These are phyloP conservation scores for Schizaphis graminum DNA, from an alignment of 2,888 invertebrate genomes.

Conservation along the genomic window DNA sequence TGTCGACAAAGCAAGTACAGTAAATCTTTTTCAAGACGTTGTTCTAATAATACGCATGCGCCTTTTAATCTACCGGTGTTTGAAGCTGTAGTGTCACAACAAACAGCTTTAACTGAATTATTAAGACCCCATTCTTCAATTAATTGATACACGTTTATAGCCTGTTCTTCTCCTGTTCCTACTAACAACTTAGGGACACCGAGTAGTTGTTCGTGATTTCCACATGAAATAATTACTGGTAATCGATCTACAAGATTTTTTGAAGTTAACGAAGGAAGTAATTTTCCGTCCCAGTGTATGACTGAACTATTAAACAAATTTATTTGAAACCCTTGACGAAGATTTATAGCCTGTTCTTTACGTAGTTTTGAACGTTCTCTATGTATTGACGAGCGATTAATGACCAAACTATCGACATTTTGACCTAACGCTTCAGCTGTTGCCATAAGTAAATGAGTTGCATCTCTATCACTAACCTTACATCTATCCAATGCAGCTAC, in stretches of 20 bases:
- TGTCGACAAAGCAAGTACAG: neutral
- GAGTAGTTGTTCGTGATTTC: conserved; percentile 3
- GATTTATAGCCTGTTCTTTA: neutral
- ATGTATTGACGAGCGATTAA: conserved; percentile 42
- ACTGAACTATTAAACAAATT: conserved; percentile 10
- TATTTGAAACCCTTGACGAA: neutral
- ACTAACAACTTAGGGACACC: conserved; percentile 11
- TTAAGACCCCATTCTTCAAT: conserved; percentile 19
- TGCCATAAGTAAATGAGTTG: conserved; percentile 21
- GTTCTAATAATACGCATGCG: conserved; percentile 23
- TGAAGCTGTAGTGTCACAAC: neutral
- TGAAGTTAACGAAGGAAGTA: conserved; percentile 31
- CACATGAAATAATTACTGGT: neutral
- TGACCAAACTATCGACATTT: conserved; percentile 9
- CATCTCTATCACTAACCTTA: conserved; percentile 27
- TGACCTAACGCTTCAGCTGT: neutral
- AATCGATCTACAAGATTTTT: conserved; percentile 19
- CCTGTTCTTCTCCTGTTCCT: conserved; percentile 46
- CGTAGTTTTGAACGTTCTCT: conserved; percentile 5
- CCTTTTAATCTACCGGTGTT: neutral
- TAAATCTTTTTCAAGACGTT: conserved; percentile 17
- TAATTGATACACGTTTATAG: conserved; percentile 7
- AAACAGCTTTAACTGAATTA: neutral
- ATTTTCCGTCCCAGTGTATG: conserved; percentile 39
- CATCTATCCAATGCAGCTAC: conserved; percentile 23